A percentile compares a stretch with the other conserved stretches of the same genome.
Evolutionary conservation across 2,888 invertebrate genomes (phyloP).

Genomic region (Petrolisthes manimaculis): DNA sequence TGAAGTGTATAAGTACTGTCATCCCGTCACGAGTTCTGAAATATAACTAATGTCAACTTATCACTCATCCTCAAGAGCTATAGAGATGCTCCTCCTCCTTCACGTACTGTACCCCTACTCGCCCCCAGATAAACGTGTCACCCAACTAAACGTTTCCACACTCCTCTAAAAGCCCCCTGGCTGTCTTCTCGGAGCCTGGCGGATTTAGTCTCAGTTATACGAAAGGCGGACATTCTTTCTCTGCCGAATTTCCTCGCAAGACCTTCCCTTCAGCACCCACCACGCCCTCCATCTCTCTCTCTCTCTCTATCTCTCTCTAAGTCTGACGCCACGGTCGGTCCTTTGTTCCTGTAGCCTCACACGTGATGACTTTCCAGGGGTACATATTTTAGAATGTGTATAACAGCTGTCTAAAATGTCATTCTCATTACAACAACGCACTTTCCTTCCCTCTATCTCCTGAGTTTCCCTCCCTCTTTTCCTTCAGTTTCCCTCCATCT

Average conservation of each 20-base stretch:
- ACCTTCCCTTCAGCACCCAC: conserved; percentile 6
- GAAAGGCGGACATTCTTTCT: conserved; percentile 32
- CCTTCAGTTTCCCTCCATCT: background rate
- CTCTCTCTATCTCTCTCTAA: background rate
- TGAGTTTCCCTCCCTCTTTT: background rate
- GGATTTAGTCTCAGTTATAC: conserved; percentile 42
- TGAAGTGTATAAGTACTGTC: no score
- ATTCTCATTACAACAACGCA: background rate
- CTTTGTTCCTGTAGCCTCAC: background rate
- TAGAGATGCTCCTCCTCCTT: background rate
- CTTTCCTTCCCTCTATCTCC: background rate
- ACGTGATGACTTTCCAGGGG: background rate
- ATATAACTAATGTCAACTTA: no score
- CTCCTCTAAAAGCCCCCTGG: conserved; percentile 34
- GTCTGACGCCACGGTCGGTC: background rate
- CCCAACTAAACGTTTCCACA: conserved; percentile 41
- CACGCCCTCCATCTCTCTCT: background rate
- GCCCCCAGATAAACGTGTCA: background rate
- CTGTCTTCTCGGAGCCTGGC: conserved; percentile 23
- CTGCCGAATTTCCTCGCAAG: conserved; percentile 47
- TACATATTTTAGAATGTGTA: no score
- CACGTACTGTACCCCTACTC: background rate
- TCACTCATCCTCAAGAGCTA: no score
- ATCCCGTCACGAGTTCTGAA: no score
- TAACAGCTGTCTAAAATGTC: no score